phyloP scores from a whole-genome alignment of 2,888 invertebrate genomes.

The Saturnia pavonia region DNA sequence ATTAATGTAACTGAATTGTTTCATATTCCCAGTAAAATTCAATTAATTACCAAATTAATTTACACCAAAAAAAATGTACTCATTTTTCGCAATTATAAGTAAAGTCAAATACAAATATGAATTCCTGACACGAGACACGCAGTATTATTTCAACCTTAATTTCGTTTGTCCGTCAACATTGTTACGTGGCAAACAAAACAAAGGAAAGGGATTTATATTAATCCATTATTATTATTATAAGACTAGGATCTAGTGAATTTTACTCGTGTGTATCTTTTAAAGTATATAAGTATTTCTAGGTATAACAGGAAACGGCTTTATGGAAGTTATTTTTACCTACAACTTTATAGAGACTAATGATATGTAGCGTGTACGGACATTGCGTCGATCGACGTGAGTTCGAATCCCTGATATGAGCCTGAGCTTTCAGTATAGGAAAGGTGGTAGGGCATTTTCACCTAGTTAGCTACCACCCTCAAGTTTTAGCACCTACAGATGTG shows the following conservation, averaged over 20 bases:
- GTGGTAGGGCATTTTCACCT: no score
- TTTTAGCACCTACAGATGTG: no score
- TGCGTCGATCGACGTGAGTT: no score
- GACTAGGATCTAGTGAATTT: neutral
- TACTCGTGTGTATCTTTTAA: neutral
- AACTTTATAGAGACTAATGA: no score
- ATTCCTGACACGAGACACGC: neutral
- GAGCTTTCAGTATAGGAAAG: no score
- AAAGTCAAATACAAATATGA: neutral
- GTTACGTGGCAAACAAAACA: neutral
- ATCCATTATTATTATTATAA: neutral
- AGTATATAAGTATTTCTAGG: neutral
- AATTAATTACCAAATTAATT: no score
- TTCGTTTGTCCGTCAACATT: constrained; percentile 9
- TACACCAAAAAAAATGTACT: neutral
- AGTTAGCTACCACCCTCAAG: no score
- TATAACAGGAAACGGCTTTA: no score
- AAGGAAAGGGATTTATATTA: constrained; percentile 1
- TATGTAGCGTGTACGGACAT: no score
- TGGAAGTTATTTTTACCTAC: no score
- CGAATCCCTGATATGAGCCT: no score
- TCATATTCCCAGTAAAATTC: neutral
- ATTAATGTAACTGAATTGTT: no score
- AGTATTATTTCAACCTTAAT: constrained; percentile 7
- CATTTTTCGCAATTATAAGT: neutral